A percentile compares a stretch with the other conserved stretches of the same genome.
Evolutionary conservation across 2,888 invertebrate species (phyloP).

Genomic region (Caenorhabditis sp.): DNA sequence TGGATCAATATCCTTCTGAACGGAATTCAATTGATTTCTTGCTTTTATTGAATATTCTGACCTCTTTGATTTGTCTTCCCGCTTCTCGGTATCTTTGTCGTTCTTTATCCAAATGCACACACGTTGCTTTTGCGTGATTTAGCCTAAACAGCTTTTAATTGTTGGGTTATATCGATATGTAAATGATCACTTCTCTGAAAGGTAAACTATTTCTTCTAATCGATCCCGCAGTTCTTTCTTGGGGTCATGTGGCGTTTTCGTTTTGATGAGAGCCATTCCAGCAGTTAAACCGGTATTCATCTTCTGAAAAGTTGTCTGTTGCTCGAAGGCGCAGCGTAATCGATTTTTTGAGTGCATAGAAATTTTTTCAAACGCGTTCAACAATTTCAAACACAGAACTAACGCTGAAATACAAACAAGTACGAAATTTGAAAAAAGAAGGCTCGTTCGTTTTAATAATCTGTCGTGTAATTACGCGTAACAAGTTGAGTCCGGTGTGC

Average conservation of each 20-base stretch:
- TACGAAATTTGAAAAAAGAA: background rate
- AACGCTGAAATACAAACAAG: background rate
- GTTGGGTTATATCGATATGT: background rate
- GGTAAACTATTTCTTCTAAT: constrained; percentile 28
- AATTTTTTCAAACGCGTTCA: background rate
- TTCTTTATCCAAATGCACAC: constrained; percentile 39
- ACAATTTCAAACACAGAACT: too few relatives aligned
- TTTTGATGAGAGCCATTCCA: constrained; percentile 17
- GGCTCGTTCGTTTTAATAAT: too few relatives aligned
- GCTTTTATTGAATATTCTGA: background rate
- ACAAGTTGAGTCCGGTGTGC: constrained; percentile 6
- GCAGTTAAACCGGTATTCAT: constrained; percentile 16
- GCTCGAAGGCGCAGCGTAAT: background rate
- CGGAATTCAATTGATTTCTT: background rate
- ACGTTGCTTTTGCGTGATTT: constrained; percentile 35
- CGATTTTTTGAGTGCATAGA: background rate
- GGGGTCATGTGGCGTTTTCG: constrained; percentile 25
- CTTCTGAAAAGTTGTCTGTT: constrained; percentile 3
- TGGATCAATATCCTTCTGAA: constrained; percentile 41
- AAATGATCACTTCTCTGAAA: constrained; percentile 20
- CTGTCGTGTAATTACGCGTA: too few relatives aligned
- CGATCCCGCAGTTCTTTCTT: constrained; percentile 19
- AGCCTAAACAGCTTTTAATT: constrained; percentile 9
- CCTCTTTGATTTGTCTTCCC: constrained; percentile 29
- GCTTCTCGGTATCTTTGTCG: constrained; percentile 48